Percentiles rank a stretch among this genome's conserved stretches.
phyloP scores from a whole-genome alignment of 1,140 invertebrate genomes.

The Cylas formicarius region DNA sequence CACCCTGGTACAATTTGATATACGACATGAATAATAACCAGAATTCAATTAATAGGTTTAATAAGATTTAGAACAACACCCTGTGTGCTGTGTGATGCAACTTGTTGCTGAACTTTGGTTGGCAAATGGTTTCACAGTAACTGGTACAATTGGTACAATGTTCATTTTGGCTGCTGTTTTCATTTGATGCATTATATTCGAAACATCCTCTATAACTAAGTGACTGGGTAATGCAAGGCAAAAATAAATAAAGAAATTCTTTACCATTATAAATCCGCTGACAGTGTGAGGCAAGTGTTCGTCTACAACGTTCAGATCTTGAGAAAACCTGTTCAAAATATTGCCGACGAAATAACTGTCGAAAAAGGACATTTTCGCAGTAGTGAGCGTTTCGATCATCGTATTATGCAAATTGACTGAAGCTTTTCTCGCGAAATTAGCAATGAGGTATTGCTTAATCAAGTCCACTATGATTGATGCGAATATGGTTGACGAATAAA shows the following conservation, averaged over 20 bases:
- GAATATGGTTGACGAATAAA: slow-evolving; percentile 12
- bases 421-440: slow-evolving; percentile 21
- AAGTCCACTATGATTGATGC: slow-evolving; percentile 10
- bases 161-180: too few species aligned
- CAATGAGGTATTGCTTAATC: slow-evolving; percentile 9
- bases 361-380: slow-evolving; percentile 31
- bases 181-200: too few species aligned
- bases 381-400: slow-evolving; percentile 25
- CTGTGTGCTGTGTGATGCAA: too few species aligned
- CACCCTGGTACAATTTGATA: too few species aligned
- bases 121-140: too few species aligned
- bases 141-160: too few species aligned
- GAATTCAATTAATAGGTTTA: too few species aligned
- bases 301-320: slow-evolving; percentile 31
- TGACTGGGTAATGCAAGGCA: background rate
- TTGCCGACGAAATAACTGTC: slow-evolving; percentile 33
- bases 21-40: too few species aligned
- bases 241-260: background rate
- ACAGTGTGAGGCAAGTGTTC: slow-evolving; percentile 21
- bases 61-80: too few species aligned
- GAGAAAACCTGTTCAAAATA: slow-evolving; percentile 35
- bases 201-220: too few species aligned
- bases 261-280: slow-evolving; percentile 19
- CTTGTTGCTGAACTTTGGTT: too few species aligned
- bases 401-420: slow-evolving; percentile 28